Percentiles rank a stretch among this genome's conserved stretches.
These are phyloP conservation scores for Dolichoris vasculosae DNA, from an alignment of 1,140 invertebrate genomes.

Conservation along the genomic window DNA sequence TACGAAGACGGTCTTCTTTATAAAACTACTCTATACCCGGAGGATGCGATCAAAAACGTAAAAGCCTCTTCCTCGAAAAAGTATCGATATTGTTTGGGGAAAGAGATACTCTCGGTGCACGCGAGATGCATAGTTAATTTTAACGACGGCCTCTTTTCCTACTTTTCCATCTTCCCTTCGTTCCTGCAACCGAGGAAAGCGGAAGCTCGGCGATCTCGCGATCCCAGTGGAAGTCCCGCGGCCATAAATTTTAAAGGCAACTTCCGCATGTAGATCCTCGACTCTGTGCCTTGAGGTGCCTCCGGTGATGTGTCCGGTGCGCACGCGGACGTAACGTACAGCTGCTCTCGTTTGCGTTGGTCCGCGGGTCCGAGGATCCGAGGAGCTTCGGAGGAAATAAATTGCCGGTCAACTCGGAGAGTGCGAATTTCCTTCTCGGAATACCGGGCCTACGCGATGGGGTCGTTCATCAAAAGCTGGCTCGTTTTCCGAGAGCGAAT, in stretches of 20 bases:
- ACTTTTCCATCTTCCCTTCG: neutral
- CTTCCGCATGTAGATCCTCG: conserved; percentile 5
- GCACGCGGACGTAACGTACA: neutral
- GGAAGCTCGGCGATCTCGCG: no score
- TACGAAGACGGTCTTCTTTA: no score
- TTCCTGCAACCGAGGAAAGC: neutral
- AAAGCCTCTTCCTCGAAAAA: neutral
- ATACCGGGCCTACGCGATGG: neutral
- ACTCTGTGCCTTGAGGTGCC: neutral
- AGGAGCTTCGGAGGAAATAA: neutral
- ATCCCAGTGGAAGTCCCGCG: no score
- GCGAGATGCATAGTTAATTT: conserved; percentile 27
- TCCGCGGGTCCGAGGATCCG: no score
- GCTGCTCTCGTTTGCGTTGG: neutral
- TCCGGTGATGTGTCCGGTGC: neutral
- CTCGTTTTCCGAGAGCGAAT: no score
- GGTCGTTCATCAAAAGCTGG: neutral
- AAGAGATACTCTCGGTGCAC: neutral
- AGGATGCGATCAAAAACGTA: no score
- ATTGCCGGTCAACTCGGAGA: neutral
- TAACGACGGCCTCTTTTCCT: neutral
- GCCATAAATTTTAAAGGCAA: conserved; percentile 46
- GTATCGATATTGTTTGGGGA: neutral
- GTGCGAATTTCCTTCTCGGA: neutral
- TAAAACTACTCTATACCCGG: no score